These are phyloP conservation scores for Palloptera scutellata DNA, from an alignment of 2,888 invertebrate species.

Conservation along the genomic window DNA sequence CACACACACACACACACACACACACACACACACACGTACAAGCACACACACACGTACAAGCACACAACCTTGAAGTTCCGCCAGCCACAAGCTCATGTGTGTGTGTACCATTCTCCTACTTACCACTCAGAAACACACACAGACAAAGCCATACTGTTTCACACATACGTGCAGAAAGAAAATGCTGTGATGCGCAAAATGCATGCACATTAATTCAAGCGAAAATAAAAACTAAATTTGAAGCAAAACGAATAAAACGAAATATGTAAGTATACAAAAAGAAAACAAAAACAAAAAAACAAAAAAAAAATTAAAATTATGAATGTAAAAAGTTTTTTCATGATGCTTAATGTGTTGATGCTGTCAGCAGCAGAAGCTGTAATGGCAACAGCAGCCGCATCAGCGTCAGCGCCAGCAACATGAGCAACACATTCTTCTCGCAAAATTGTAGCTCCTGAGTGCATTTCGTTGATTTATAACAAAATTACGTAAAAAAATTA, in stretches of 20 bases:
- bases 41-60: not conserved
- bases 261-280: slow-evolving; percentile 17
- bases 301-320: not conserved
- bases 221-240: slow-evolving; percentile 37
- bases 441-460: slow-evolving; percentile 18
- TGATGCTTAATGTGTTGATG: slow-evolving; percentile 56
- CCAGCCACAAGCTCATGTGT: no score
- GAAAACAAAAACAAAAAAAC: slow-evolving; percentile 1
- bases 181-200: slow-evolving; percentile 43
- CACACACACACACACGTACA: not conserved
- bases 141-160: no score
- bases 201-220: slow-evolving; percentile 57
- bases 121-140: no score
- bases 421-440: not conserved
- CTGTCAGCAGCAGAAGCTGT: slow-evolving; percentile 55
- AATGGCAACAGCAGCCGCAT: slow-evolving; percentile 1
- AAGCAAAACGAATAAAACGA: no score
- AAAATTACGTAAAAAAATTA: slow-evolving; percentile 59
- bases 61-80: not conserved
- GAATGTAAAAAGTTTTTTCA: slow-evolving; percentile 26
- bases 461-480: slow-evolving; percentile 59
- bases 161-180: no score
- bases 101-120: no score
- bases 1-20: not conserved
- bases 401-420: not conserved